Evolutionary conservation across 2,888 invertebrate genomes (phyloP), one percentile per base, ranked within the genome.

Genomic region (Epsilonema sp.): DNA sequence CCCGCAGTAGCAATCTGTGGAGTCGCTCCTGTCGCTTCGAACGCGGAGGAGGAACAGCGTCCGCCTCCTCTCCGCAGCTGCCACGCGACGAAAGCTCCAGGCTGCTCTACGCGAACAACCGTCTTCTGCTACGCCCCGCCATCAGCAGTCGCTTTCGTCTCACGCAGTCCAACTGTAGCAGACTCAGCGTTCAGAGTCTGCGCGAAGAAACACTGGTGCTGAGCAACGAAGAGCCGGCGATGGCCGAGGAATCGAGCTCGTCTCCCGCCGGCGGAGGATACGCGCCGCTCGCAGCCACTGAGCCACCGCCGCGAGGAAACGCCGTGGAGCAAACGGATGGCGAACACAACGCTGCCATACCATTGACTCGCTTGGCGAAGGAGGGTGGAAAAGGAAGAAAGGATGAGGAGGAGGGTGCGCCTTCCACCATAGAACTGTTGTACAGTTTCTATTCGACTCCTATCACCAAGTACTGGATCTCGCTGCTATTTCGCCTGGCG

Each of bases 381-480:
- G n/a, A n/a, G n/a, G n/a, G n/a, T n/a, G n/a, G n/a, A n/a, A n/a
- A n/a, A n/a, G n/a, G n/a, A n/a, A n/a, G n/a, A n/a, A n/a, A n/a
- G n/a, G n/a, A n/a, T n/a, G n/a, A n/a, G n/a, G n/a, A n/a, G n/a
- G n/a, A n/a, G n/a, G n/a, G n/a, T n/a, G n/a, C n/a, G n/a, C 31
- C 8, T 8, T 31, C 8, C 16, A 4, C 20, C n/a, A 3, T n/a
- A 11, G 16, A 36, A 2, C 44, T 42, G 49, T 50, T 66, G 3
- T 54, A 58, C 42, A 53, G 59, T 20, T 60, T 69, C 48, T 68
- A 67, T 62, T 58, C 58, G 25, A 66, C 68, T 24, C 68, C 69
- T 0, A 62, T 68, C 49, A 65, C 67, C 44, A 69, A 68, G 50
- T 68, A 67, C 53, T 68, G 67, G 67, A 50, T 65, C 1, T 64